Evolutionary conservation across 2,113 vertebrate species (phyloP), one percentile per base, ranked within the genome.

Genomic region (Promerops cafer): DNA sequence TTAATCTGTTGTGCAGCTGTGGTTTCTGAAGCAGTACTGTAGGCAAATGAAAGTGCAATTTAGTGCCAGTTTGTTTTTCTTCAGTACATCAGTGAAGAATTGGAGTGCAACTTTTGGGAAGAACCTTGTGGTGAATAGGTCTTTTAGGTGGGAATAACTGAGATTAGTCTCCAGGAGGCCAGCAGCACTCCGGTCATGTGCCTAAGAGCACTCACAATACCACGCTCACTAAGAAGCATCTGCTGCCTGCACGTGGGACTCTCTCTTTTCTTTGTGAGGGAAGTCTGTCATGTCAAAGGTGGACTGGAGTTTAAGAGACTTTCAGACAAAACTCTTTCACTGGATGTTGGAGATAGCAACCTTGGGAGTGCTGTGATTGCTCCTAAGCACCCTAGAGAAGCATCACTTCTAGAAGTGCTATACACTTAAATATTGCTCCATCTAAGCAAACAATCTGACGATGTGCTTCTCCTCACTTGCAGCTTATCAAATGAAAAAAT

Each of bases 231-330:
- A 50, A 89, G 84, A 94, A 75, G 42, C 74, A 75, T 87, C 93
- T 96, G 95, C 80, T 70, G 83, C 74, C 89, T 95, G 94, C 97
- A 97, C 52, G 79, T 87, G 72, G 65, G 83, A 44, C 53, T 86
- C 66, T 57, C 16, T 81, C 71, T 65, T 90, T 78, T 33, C 81
- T 96, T 97, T 97, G 88, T 96, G 47, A 95, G 33, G 59, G 31
- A 91, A 92, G 81, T 23, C 91, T 94, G 69, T 33, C 83, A 47
- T 95, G 59, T 95, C 92, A 96, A 95, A 97, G 65, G 80, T 96
- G 90, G 85, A 5, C 47, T 30, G 53, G 54, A 88, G 28, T 86
- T 83, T 71, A 83, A 95, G 78, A 56, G 78, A 75, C 66, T 96
- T 94, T 75, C 65, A 84, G 77, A 83, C 35, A 71, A 65, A 57